Base-by-base conservation (phyloP, 2,113 vertebrate species). In the Nibea albiflora region DNA sequence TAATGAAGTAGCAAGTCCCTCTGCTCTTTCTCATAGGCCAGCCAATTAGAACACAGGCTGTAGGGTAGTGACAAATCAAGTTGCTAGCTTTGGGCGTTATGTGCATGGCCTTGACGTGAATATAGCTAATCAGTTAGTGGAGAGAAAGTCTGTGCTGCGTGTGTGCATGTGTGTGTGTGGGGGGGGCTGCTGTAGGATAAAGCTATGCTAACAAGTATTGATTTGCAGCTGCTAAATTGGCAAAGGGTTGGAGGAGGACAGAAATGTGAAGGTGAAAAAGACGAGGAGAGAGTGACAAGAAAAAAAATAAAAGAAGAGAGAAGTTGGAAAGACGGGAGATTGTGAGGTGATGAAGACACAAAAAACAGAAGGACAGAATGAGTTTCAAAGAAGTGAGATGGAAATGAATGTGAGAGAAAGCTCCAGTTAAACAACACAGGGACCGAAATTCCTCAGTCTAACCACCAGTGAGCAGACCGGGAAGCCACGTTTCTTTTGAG, bases 41-140 rank as follows among this genome's bases (percentile, higher is more conserved):
- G 81, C 88, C 86, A 89, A 89, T 92, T 92, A 91, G 84, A 84
- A 85, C 72, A 74, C 61, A 77, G 73, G 74, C 85, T 52, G 31
- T 76, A 70, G 88, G 81, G 80, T 89, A 89, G 90, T 85, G 88
- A 81, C 90, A 86, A 93, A 92, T 91, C 88, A 91, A 80, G 76
- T 78, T 66, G 39, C 63, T 61, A 62, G 64, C 86, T 87, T 67
- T 58, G 50, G n/a, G 53, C 73, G 84, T 84, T 86, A 76, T 88
- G 58, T 63, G 58, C 54, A 82, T 62, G 75, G 83, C 73, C 70
- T 83, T 81, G 76, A 79, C 63, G 50, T 73, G 87, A 87, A 89
- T 87, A 69, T 44, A 68, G 76, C 74, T 63, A 81, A 80, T 90
- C 80, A 80, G 78, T 73, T 75, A 46, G 57, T 49, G 54, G 20